Conservation (phyloP, 2,113 vertebrate genomes). For the Laticauda colubrina region DNA sequence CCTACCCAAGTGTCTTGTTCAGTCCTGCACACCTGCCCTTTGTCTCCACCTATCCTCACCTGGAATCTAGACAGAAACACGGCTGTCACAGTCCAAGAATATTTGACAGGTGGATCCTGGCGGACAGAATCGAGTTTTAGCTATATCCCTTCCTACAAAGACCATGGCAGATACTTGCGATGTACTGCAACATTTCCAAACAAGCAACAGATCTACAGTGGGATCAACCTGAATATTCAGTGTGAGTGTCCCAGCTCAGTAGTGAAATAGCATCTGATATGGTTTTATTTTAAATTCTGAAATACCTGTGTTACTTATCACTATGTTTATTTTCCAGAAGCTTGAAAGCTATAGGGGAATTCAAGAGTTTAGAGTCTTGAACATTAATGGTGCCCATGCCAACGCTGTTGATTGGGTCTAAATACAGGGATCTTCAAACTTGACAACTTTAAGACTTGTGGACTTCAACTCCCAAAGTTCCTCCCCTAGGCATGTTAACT, state of each 20-base stretch:
- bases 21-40: slow-evolving; percentile 63
- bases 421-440: not conserved
- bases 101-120: slow-evolving; percentile 31
- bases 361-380: not conserved
- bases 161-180: slow-evolving; percentile 52
- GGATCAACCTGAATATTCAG: slow-evolving; percentile 63
- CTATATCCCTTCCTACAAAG: slow-evolving; percentile 61
- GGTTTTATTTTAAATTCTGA: not conserved
- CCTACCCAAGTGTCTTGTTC: slow-evolving; percentile 71
- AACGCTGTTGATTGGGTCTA: not conserved
- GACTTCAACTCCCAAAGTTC: too few relatives aligned
- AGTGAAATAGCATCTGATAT: not conserved
- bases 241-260: slow-evolving; percentile 60
- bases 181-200: slow-evolving; percentile 66
- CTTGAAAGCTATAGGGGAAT: not conserved
- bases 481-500: too few relatives aligned
- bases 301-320: not conserved
- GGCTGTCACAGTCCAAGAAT: not conserved
- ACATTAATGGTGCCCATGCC: not conserved
- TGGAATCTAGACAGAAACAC: slow-evolving; percentile 65
- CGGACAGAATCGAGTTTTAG: slow-evolving; percentile 51
- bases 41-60: slow-evolving; percentile 56
- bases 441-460: too few relatives aligned
- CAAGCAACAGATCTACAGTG: not conserved
- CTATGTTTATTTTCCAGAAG: not conserved